Conservation (phyloP, 2,888 invertebrate species). For the Stenodema calcarata region DNA sequence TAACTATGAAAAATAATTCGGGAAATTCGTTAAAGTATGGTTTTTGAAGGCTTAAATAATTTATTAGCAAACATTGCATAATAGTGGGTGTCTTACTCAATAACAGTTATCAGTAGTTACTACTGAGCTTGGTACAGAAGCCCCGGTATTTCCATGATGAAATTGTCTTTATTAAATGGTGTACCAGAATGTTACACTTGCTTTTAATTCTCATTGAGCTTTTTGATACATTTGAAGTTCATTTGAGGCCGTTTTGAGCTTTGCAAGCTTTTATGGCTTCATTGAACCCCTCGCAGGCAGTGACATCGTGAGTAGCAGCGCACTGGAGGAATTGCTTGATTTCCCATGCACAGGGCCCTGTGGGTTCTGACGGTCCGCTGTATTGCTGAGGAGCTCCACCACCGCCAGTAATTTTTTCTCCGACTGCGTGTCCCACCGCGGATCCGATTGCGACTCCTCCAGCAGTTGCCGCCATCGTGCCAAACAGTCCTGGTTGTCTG, state of each 20-base stretch:
- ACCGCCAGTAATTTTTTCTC: conserved; percentile 28
- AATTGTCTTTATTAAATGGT: no score
- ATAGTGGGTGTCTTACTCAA: no score
- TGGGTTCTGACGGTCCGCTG: conserved; percentile 62
- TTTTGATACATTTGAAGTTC: not conserved
- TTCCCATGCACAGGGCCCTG: conserved; percentile 89
- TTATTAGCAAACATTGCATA: no score
- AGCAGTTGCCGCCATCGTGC: conserved; percentile 35
- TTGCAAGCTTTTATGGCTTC: conserved; percentile 96
- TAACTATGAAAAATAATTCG: no score
- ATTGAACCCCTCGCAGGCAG: conserved; percentile 94
- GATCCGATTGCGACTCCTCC: conserved; percentile 42
- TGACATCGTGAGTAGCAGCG: conserved; percentile 87
- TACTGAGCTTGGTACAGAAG: no score
- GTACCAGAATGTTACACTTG: no score
- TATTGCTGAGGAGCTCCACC: not conserved
- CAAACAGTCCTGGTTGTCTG: conserved; percentile 37
- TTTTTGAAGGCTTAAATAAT: no score
- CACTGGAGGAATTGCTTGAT: conserved; percentile 95
- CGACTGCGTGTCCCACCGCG: conserved; percentile 43
- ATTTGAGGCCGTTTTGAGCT: conserved; percentile 9
- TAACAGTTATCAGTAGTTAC: no score
- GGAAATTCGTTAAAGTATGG: no score
- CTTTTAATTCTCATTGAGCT: no score
- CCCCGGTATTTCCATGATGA: no score